A percentile compares a stretch with the other conserved stretches of the same genome.
Conservation (phyloP, 2,113 vertebrate species). For the Peromyscus maniculatus region DNA sequence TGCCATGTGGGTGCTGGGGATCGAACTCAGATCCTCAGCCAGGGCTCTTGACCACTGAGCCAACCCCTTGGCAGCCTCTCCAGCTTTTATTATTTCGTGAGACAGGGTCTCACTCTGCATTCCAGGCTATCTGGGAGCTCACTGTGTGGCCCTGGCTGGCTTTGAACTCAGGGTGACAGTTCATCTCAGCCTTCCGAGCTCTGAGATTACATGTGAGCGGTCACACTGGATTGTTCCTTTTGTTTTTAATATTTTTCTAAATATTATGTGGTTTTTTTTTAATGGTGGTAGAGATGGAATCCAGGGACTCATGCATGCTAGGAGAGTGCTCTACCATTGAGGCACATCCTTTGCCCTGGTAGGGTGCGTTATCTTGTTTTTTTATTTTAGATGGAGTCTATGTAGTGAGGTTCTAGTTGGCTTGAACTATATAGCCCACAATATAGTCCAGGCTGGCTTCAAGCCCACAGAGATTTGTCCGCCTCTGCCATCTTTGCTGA, state of each 20-base stretch:
- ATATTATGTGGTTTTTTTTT: background rate
- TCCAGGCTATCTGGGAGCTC: background rate
- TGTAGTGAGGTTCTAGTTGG: background rate
- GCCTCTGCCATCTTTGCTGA: background rate
- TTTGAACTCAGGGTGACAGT: background rate
- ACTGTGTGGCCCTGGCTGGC: background rate
- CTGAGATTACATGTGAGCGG: background rate
- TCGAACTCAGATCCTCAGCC: background rate
- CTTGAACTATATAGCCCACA: background rate
- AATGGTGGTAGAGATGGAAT: background rate
- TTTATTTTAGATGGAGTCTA: background rate
- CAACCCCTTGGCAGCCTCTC: background rate
- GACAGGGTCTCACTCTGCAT: background rate
- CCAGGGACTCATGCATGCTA: background rate
- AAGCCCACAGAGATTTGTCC: background rate
- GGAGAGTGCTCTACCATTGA: background rate
- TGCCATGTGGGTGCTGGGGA: background rate
- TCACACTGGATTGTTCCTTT: background rate
- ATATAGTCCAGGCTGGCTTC: background rate
- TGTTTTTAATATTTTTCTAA: conserved; percentile 1
- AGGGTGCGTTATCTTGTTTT: background rate
- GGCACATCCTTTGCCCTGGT: background rate
- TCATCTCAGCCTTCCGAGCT: background rate
- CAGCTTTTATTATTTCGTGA: background rate
- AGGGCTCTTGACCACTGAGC: too few relatives aligned